Conservation (phyloP, 2,888 invertebrate species). For the Cephonodes hylas region DNA sequence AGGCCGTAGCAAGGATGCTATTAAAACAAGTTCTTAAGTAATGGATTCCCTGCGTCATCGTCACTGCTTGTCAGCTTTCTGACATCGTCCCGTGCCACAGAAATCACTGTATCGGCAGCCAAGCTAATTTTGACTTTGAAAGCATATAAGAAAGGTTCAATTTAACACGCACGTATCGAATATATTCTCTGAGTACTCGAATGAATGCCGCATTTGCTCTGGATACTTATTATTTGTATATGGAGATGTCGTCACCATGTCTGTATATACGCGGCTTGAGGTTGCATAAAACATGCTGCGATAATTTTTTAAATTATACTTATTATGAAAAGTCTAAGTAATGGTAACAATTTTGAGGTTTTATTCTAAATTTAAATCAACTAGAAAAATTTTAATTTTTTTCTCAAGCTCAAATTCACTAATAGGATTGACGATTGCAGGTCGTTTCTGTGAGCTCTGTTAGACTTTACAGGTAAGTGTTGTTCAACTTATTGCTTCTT, state of each 20-base stretch:
- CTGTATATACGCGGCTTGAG: slow-evolving; percentile 14
- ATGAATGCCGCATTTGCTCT: slow-evolving; percentile 12
- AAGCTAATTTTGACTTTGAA: background rate
- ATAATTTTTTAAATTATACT: background rate
- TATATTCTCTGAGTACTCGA: slow-evolving; percentile 9
- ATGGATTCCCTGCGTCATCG: slow-evolving; percentile 17
- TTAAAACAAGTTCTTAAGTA: slow-evolving; percentile 18
- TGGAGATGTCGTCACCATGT: slow-evolving; percentile 18
- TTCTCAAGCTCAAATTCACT: too few relatives aligned
- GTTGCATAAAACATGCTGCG: slow-evolving; percentile 7
- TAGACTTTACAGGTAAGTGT: too few relatives aligned
- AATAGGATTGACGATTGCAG: too few relatives aligned
- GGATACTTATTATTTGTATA: slow-evolving; percentile 14
- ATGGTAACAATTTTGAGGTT: background rate
- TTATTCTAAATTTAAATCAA: too few relatives aligned
- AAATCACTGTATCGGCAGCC: background rate
- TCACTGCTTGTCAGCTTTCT: slow-evolving; percentile 16
- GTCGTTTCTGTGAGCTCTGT: too few relatives aligned
- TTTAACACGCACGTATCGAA: background rate
- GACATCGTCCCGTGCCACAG: slow-evolving; percentile 10
- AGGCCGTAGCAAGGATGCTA: slow-evolving; percentile 10
- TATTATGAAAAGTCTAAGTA: background rate
- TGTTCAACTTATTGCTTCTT: too few relatives aligned
- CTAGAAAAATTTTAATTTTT: too few relatives aligned
- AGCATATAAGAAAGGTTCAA: background rate